Percentiles rank a stretch among this genome's conserved stretches.
Conservation (phyloP, 2,888 invertebrate genomes). For the Netelia virgata region DNA sequence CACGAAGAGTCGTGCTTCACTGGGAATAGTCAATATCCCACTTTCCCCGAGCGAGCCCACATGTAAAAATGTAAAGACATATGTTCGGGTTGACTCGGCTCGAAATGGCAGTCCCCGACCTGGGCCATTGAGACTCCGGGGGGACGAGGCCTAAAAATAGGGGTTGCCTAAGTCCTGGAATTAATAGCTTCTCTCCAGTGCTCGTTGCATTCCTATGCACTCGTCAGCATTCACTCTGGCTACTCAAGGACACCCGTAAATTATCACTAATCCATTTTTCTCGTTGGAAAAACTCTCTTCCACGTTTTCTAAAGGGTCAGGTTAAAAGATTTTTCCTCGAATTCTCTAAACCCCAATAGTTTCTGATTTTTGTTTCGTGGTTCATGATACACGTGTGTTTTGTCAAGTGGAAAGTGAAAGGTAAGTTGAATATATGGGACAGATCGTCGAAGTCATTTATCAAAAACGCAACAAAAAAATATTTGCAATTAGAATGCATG, state of each 20-base stretch:
- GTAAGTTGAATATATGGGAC: too few species aligned
- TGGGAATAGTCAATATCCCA: constrained; percentile 27
- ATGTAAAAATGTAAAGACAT: constrained; percentile 71
- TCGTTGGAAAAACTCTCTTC: neutral
- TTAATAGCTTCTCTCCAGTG: constrained; percentile 26
- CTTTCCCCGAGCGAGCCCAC: constrained; percentile 71
- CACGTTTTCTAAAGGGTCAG: neutral
- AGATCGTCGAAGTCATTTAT: too few species aligned
- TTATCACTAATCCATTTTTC: constrained; percentile 44
- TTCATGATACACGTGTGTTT: neutral
- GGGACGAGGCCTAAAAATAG: constrained; percentile 75
- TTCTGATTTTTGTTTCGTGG: neutral
- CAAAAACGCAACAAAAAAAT: too few species aligned
- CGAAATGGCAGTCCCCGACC: constrained; percentile 74
- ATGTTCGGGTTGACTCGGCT: constrained; percentile 71
- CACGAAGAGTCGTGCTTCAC: neutral
- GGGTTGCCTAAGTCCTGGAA: constrained; percentile 68
- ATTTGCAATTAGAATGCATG: too few species aligned
- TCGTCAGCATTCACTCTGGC: constrained; percentile 2
- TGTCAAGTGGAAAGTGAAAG: too few species aligned
- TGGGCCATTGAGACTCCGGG: constrained; percentile 70
- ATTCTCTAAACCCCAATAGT: neutral
- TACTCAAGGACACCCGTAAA: constrained; percentile 49
- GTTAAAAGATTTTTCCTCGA: neutral
- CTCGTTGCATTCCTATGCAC: neutral